Percentiles rank a stretch among this genome's conserved stretches.
These are phyloP conservation scores for Semicossyphus pulcher DNA, from an alignment of 2,113 vertebrate genomes.

Conservation along the genomic window DNA sequence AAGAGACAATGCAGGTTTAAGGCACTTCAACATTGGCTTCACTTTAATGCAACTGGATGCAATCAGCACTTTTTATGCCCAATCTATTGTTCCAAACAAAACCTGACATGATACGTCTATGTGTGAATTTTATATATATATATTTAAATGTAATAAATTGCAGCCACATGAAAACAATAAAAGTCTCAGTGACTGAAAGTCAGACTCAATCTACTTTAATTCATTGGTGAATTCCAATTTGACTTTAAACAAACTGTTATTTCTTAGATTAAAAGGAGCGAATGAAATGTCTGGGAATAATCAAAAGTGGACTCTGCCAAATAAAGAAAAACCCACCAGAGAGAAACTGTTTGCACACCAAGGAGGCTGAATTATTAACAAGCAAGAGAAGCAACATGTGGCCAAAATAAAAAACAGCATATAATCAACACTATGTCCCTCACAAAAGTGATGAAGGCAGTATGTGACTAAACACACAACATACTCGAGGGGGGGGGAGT, in stretches of 20 bases:
- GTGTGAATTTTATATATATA: not conserved
- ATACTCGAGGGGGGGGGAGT: slow-evolving; percentile 10
- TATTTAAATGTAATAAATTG: not conserved
- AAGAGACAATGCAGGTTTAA: too few species aligned
- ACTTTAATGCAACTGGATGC: too few species aligned
- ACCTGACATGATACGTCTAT: not conserved
- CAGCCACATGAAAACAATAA: slow-evolving; percentile 1
- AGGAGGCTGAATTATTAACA: slow-evolving; percentile 31
- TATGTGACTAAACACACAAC: not conserved
- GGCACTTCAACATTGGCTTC: too few species aligned
- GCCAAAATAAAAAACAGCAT: too few species aligned
- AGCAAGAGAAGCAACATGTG: slow-evolving; percentile 16
- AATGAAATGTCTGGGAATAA: slow-evolving; percentile 25
- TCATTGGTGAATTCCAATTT: not conserved
- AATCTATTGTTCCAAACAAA: too few species aligned
- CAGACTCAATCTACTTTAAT: not conserved
- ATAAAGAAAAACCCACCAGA: slow-evolving; percentile 23
- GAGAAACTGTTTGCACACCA: slow-evolving; percentile 14
- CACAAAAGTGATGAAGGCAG: too few species aligned
- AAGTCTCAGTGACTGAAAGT: not conserved
- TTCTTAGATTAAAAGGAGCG: too few species aligned
- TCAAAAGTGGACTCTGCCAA: slow-evolving; percentile 14
- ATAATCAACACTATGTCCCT: too few species aligned
- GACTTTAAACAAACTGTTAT: slow-evolving; percentile 3
- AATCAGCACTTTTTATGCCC: too few species aligned